Percentiles rank a stretch among this genome's conserved stretches.
These are phyloP conservation scores for Meliscaeva auricollis DNA, from an alignment of 2,888 invertebrate genomes.

Conservation along the genomic window DNA sequence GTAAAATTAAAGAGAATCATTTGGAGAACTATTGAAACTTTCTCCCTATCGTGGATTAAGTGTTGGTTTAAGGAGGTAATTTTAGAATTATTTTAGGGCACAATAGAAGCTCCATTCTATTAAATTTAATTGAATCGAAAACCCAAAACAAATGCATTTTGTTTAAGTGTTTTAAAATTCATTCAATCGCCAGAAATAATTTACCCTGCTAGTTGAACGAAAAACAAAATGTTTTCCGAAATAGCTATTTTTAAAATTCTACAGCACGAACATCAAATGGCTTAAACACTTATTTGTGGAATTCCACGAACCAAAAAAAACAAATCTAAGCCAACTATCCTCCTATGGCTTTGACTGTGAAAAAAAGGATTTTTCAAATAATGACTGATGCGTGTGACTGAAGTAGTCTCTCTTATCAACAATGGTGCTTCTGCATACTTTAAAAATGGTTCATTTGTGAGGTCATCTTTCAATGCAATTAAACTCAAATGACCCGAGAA, in stretches of 20 bases:
- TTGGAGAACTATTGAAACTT: conserved; percentile 5
- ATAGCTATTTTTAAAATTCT: no score
- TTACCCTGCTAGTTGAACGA: no score
- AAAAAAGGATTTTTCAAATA: background rate
- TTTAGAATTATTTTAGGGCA: no score
- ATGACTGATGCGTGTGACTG: background rate
- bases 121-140: no score
- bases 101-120: no score
- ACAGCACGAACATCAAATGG: no score
- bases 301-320: background rate
- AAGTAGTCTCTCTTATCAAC: conserved; percentile 3
- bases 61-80: background rate
- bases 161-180: no score
- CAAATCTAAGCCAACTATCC: background rate
- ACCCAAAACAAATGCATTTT: no score
- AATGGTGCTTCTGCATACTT: background rate
- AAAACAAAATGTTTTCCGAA: no score
- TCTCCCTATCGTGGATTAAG: background rate
- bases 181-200: no score
- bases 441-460: conserved; percentile 11
- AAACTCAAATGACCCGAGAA: conserved; percentile 59
- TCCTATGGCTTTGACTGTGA: background rate
- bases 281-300: background rate
- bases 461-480: conserved; percentile 40
- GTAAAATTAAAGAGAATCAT: background rate